These are phyloP conservation scores for Campylomormyrus numenius DNA, from an alignment of 2,113 vertebrate species.

Conservation along the genomic window DNA sequence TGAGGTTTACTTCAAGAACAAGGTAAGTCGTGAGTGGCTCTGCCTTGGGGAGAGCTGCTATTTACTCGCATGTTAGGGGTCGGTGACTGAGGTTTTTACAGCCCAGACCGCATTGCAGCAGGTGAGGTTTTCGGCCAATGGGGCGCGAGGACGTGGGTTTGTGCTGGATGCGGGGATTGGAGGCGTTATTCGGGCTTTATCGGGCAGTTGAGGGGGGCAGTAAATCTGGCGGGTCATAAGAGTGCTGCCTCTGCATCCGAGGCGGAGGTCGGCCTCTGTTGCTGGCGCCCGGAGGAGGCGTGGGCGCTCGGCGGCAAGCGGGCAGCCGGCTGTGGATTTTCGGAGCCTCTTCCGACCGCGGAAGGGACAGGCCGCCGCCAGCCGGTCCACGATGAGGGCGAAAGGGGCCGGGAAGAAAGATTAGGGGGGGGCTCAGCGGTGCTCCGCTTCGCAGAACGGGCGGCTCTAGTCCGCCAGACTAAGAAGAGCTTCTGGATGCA, in stretches of 20 bases:
- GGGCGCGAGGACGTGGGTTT: background rate
- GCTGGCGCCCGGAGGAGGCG: background rate
- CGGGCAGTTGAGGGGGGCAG: background rate
- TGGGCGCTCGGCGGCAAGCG: too few species aligned
- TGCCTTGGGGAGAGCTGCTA: background rate
- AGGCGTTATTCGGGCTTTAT: background rate
- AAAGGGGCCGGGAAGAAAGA: background rate
- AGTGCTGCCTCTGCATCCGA: background rate
- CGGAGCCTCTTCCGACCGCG: background rate
- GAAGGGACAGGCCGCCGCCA: background rate
- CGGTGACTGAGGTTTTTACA: too few species aligned
- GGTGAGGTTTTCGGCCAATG: background rate
- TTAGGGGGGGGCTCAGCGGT: background rate
- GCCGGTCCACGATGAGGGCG: background rate
- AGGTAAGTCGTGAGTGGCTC: conserved; percentile 58
- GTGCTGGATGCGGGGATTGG: background rate
- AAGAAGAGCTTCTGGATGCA: background rate
- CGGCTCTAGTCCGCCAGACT: background rate
- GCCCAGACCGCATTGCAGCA: background rate
- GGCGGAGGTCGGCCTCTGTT: background rate
- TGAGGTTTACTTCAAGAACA: conserved; percentile 98
- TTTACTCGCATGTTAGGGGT: background rate
- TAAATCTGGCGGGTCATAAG: background rate
- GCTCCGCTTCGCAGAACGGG: background rate
- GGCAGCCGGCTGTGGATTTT: background rate